Percentiles rank a stretch among this genome's conserved stretches.
phyloP scores from a whole-genome alignment of 2,113 vertebrate genomes.

The Chascanopsetta lugubris region DNA sequence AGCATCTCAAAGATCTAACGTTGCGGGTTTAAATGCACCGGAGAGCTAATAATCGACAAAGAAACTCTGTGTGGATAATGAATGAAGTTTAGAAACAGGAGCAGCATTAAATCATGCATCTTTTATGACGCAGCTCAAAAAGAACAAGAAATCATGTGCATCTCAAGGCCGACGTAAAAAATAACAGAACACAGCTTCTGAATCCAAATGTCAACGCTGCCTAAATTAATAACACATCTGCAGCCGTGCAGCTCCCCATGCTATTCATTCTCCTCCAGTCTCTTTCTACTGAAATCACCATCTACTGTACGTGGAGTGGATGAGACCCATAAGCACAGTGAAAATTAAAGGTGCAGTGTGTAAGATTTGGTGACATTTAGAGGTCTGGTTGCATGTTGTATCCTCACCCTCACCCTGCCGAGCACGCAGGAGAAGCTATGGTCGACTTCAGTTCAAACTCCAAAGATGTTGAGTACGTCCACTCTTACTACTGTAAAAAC shows the following conservation, averaged over 20 bases:
- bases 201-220: slow-evolving; percentile 62
- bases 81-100: slow-evolving; percentile 64
- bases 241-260: slow-evolving; percentile 28
- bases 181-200: slow-evolving; percentile 45
- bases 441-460: no score
- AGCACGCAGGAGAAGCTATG: no score
- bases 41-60: slow-evolving; percentile 60
- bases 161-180: slow-evolving; percentile 55
- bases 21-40: slow-evolving; percentile 57
- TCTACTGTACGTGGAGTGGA: slow-evolving; percentile 2
- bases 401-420: no score
- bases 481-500: no score
- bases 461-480: no score
- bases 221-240: slow-evolving; percentile 64
- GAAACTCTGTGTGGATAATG: slow-evolving; percentile 61
- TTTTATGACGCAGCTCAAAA: slow-evolving; percentile 53
- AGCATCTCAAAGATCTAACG: slow-evolving; percentile 41
- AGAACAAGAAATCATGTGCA: slow-evolving; percentile 48
- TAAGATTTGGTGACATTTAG: no score
- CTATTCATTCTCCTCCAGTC: slow-evolving; percentile 32
- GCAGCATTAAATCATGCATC: slow-evolving; percentile 59
- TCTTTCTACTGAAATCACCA: slow-evolving; percentile 40
- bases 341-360: no score
- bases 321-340: slow-evolving; percentile 6
- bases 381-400: no score